A percentile compares a stretch with the other conserved stretches of the same genome.
phyloP scores from a whole-genome alignment of 37 sponge, comb jelly and placozoan species.

The Aplysina aerophoba region DNA sequence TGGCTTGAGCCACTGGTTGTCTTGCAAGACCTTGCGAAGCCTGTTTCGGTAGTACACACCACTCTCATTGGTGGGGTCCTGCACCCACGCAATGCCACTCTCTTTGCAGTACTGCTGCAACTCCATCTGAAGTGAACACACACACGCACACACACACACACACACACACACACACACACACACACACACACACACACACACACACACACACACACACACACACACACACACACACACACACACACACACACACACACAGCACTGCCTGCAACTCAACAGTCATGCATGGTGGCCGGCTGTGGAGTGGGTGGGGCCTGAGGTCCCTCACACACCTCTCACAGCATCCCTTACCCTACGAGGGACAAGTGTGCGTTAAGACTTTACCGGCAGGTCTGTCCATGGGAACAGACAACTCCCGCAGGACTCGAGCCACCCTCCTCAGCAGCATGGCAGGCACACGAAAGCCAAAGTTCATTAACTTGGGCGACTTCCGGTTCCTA shows the following conservation, averaged over 20 bases:
- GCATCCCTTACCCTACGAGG: no score
- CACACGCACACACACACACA: slow-evolving; percentile 40
- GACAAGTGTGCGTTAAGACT: no score
- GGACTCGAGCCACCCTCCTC: no score
- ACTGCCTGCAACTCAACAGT: slow-evolving; percentile 2
- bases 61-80: slow-evolving; percentile 60
- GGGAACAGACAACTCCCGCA: slow-evolving; percentile 33
- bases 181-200: slow-evolving; percentile 40
- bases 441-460: no score
- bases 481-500: no score
- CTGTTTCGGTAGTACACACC: slow-evolving; percentile 35
- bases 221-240: slow-evolving; percentile 55
- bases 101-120: slow-evolving; percentile 48
- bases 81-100: slow-evolving; percentile 60
- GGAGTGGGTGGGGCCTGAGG: not conserved
- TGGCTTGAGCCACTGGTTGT: slow-evolving; percentile 19
- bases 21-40: slow-evolving; percentile 36
- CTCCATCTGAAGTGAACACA: not conserved
- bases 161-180: slow-evolving; percentile 52
- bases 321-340: no score
- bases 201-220: slow-evolving; percentile 50
- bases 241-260: slow-evolving; percentile 39
- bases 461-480: no score
- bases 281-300: no score
- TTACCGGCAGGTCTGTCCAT: not conserved